Evolutionary conservation across 2,797 vertebrate genomes (phyloP).

Genomic region (Muscicapa striata): DNA sequence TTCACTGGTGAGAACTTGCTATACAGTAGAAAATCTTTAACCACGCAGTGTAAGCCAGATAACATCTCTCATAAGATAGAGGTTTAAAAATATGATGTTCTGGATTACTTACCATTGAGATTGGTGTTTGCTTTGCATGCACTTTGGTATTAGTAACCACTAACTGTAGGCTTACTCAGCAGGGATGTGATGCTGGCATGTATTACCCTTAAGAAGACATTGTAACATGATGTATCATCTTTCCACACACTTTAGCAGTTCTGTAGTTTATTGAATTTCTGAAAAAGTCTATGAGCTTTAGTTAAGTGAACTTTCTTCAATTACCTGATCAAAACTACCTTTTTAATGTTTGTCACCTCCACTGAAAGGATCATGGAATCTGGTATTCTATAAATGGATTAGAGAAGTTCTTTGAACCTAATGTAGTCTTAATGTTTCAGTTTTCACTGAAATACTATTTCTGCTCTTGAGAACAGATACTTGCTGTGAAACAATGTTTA

Average conservation of each 20-base stretch:
- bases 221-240: not conserved
- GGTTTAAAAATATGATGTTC: not conserved
- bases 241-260: not conserved
- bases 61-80: not conserved
- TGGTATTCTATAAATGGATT: not conserved
- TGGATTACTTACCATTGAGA: not conserved
- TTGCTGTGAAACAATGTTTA: not conserved
- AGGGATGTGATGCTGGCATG: not conserved
- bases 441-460: not conserved
- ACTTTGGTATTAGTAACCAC: not conserved
- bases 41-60: conserved; percentile 17
- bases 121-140: conserved; percentile 37
- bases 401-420: not conserved
- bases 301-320: not conserved
- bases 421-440: not conserved
- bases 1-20: conserved; percentile 61
- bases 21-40: conserved; percentile 20
- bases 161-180: not conserved
- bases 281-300: not conserved
- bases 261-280: not conserved
- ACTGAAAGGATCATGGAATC: not conserved
- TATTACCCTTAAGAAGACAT: not conserved
- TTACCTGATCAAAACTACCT: not conserved
- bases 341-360: not conserved
- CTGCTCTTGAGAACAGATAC: not conserved